Base-by-base conservation (phyloP, 1,140 invertebrate species). In the Tribolium castaneum region DNA sequence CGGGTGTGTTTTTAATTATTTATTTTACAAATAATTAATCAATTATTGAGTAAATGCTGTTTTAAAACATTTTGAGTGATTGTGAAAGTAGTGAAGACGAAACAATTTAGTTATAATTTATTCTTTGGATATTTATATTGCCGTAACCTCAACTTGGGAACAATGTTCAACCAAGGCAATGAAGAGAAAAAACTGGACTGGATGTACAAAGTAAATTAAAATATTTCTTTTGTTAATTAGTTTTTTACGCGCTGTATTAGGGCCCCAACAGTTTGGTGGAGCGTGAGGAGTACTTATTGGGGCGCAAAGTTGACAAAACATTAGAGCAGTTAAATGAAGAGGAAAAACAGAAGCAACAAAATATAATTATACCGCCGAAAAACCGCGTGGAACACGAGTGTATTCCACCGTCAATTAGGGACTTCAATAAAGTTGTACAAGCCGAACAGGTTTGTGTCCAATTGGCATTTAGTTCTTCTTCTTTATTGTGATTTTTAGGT, bases 281-380 rank as follows among this genome's bases (percentile, higher is more conserved):
- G 79, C 87, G 92, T 35, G 96, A 99, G 85, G 96, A 98, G 77
- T 99, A 98, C 89, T 88, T 99, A 1, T 87, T 96, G n/a, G 97
- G 97, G 0, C 92, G 94, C 83, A 88, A 92, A 71, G 92, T 99
- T 76, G 97, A 98, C 83, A 97, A 96, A 87, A 91, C 92, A 51
- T 93, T 96, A 87, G 94, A 96, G 78, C 88, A 92, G 76, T 80
- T 92, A 13, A 88, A 91, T 78, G 88, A 90, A 76, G 86, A 89
- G 34, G 91, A 94, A 80, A 89, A 91, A 87, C 86, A 89, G 50
- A 86, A 87, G 16, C 88, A 90, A 81, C 70, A 81, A 77, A 0
- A 82, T 82, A 25, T 88, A 3, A 83, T 86, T 49, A 85, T 86
- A 30, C 83, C 80, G 22, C 85, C 90, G n/a, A 91, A 91, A 80